A percentile compares a stretch with the other conserved stretches of the same genome.
phyloP scores from a whole-genome alignment of 2,888 invertebrate genomes.

The Metopia argyrocephala region DNA sequence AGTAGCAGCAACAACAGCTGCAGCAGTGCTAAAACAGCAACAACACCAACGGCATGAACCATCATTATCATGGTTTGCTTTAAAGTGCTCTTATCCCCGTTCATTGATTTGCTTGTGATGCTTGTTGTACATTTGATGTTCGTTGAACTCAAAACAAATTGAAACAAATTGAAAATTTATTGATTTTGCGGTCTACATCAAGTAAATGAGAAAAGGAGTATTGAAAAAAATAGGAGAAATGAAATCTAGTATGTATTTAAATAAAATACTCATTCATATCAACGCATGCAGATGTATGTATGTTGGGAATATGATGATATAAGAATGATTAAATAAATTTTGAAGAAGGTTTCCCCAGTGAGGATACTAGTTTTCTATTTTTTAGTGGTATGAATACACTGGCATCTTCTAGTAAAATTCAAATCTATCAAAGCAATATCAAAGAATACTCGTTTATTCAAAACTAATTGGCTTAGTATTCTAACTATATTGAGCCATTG shows the following conservation, averaged over 20 bases:
- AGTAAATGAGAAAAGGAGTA: constrained; percentile 47
- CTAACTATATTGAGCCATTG: too few relatives aligned
- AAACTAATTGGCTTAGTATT: too few relatives aligned
- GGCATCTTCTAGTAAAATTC: too few relatives aligned
- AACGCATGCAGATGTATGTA: neutral
- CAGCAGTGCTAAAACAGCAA: neutral
- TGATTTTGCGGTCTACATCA: constrained; percentile 61
- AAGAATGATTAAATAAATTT: constrained; percentile 3
- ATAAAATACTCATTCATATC: constrained; percentile 4
- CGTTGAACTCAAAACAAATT: constrained; percentile 64
- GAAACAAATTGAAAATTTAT: constrained; percentile 65
- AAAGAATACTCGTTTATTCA: too few relatives aligned
- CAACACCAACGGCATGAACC: neutral
- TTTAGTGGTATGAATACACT: too few relatives aligned
- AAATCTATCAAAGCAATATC: too few relatives aligned
- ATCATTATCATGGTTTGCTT: neutral
- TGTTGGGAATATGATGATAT: neutral
- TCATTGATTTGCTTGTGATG: constrained; percentile 20
- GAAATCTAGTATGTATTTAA: constrained; percentile 8
- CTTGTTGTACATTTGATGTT: constrained; percentile 59
- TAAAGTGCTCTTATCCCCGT: constrained; percentile 10
- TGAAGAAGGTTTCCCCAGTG: neutral
- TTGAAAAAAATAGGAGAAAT: constrained; percentile 5
- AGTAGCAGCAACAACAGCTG: constrained; percentile 2
- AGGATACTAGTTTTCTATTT: too few relatives aligned